A percentile compares a stretch with the other conserved stretches of the same genome.
These are phyloP conservation scores for Artibeus jamaicensis DNA, from an alignment of 2,797 vertebrate genomes.

Conservation along the genomic window DNA sequence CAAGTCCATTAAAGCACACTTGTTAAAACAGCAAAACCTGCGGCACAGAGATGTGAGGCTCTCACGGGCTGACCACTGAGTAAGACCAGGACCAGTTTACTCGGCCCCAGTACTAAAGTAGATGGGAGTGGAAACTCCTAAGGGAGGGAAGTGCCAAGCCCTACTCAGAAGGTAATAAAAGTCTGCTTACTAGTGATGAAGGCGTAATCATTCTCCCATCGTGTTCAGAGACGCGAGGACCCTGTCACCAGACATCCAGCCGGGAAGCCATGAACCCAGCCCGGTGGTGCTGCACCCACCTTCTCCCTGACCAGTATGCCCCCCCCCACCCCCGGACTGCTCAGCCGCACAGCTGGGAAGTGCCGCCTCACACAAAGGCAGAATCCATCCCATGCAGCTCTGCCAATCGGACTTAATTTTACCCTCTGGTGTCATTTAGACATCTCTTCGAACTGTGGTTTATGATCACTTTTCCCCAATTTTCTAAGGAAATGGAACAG, in stretches of 20 bases:
- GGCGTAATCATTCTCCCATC: background rate
- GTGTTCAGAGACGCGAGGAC: background rate
- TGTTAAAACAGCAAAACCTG: background rate
- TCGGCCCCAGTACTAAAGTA: background rate
- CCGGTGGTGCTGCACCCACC: no score
- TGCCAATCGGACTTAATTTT: background rate
- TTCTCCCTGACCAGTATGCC: no score
- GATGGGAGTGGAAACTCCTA: background rate
- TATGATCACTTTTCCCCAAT: background rate
- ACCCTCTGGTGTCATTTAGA: background rate
- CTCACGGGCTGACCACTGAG: background rate
- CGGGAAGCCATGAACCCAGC: background rate
- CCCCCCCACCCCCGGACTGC: no score
- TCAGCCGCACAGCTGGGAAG: background rate
- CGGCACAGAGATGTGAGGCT: background rate
- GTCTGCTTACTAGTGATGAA: background rate
- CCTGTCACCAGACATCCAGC: accelerated
- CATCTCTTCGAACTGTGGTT: background rate
- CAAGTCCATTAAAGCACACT: background rate
- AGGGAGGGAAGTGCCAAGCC: background rate
- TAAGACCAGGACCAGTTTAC: background rate
- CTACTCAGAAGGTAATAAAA: background rate
- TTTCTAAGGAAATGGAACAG: background rate
- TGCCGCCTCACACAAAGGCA: background rate
- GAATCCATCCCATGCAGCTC: accelerated